Conservation (phyloP, 2,888 invertebrate genomes). For the Doris montereyensis region DNA sequence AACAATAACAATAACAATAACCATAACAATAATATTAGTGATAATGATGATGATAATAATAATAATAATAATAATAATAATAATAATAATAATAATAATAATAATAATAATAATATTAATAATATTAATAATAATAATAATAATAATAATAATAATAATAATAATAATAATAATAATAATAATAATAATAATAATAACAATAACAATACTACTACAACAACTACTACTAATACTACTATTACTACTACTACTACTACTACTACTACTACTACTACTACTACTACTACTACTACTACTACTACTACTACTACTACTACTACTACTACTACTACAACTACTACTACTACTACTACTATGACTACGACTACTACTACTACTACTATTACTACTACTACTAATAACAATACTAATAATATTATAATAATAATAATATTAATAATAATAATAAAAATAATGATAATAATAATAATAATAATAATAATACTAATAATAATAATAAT, state of each 20-base stretch:
- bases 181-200: conserved; percentile 7
- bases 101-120: not conserved
- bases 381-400: not conserved
- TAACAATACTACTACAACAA: conserved; percentile 1
- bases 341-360: not conserved
- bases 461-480: not conserved
- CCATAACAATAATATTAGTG: not conserved
- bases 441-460: not conserved
- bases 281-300: not conserved
- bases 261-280: not conserved
- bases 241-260: conserved; percentile 15
- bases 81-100: not conserved
- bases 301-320: not conserved
- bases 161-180: not conserved
- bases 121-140: not conserved
- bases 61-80: not conserved
- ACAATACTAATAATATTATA: not conserved
- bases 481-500: not conserved
- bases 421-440: not conserved
- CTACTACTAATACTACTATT: conserved; percentile 17
- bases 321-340: not conserved
- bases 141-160: not conserved
- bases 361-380: conserved; percentile 2
- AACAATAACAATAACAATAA: no score
- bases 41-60: not conserved